Conservation (phyloP, 2,797 vertebrate species). For the Arnoldichthys spilopterus region DNA sequence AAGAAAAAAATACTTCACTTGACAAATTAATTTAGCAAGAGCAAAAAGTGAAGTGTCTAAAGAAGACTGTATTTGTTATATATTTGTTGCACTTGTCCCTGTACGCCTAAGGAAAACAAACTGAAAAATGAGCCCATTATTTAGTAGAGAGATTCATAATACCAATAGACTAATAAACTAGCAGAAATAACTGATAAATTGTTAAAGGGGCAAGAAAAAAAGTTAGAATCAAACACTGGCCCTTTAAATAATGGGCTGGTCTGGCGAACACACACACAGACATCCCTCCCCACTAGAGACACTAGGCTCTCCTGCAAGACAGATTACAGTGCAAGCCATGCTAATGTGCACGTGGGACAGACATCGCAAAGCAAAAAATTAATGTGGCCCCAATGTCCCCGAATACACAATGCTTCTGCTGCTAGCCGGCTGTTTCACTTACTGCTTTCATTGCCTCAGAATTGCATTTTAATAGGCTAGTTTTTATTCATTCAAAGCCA, state of each 20-base stretch:
- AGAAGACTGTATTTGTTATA: background rate
- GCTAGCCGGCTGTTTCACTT: constrained; percentile 80
- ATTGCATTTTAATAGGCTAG: constrained; percentile 87
- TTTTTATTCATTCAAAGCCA: constrained; percentile 84
- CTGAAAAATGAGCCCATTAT: background rate
- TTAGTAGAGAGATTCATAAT: background rate
- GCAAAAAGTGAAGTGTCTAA: background rate
- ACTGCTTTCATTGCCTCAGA: constrained; percentile 84
- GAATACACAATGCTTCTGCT: constrained; percentile 79
- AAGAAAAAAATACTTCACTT: constrained; percentile 23
- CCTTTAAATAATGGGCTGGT: constrained; percentile 76
- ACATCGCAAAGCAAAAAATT: constrained; percentile 81
- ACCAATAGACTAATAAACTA: constrained; percentile 31
- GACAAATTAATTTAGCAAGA: constrained; percentile 6
- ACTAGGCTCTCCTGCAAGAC: constrained; percentile 78
- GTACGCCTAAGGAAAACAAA: constrained; percentile 10
- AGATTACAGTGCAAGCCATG: constrained; percentile 82
- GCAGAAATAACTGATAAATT: constrained; percentile 46
- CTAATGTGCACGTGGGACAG: constrained; percentile 86
- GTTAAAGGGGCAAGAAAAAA: constrained; percentile 41
- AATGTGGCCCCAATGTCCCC: constrained; percentile 83
- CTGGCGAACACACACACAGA: constrained; percentile 63
- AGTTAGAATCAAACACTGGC: constrained; percentile 58
- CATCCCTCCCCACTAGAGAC: constrained; percentile 77
- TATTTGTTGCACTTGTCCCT: background rate